phyloP scores from a whole-genome alignment of 2,113 vertebrate species.

The Onychostoma macrolepis region DNA sequence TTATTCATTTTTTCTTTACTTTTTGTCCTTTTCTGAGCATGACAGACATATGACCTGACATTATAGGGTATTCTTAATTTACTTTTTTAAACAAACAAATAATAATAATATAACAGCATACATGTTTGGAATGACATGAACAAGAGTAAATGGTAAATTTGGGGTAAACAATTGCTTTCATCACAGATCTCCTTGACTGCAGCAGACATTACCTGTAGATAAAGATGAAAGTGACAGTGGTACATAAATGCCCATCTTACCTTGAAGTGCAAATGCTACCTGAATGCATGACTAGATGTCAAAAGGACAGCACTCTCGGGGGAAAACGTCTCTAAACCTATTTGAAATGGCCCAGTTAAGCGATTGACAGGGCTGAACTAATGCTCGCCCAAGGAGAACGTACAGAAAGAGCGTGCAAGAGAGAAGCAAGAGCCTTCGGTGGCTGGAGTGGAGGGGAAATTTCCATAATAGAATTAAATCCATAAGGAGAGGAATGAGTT shows the following conservation, averaged over 20 bases:
- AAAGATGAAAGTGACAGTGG: neutral
- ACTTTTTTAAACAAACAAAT: neutral
- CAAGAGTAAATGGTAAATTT: neutral
- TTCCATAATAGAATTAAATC: slow-evolving; percentile 64
- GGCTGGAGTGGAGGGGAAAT: slow-evolving; percentile 32
- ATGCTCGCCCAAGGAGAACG: slow-evolving; percentile 43
- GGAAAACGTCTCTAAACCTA: slow-evolving; percentile 66
- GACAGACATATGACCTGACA: neutral
- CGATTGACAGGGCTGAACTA: slow-evolving; percentile 60
- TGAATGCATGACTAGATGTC: slow-evolving; percentile 61
- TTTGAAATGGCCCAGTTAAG: slow-evolving; percentile 68
- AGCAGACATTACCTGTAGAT: slow-evolving; percentile 7
- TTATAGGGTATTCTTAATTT: neutral
- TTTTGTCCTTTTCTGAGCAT: neutral
- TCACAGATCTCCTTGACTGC: neutral
- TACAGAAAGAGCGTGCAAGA: slow-evolving; percentile 51
- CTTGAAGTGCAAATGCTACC: slow-evolving; percentile 57
- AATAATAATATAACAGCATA: neutral
- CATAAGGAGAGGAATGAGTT: slow-evolving; percentile 64
- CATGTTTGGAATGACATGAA: neutral
- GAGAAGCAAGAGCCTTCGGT: neutral
- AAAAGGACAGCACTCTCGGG: slow-evolving; percentile 51
- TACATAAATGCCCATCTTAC: slow-evolving; percentile 54
- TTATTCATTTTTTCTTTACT: too few relatives aligned
- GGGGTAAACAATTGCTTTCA: neutral